phyloP scores from a whole-genome alignment of 1,140 invertebrate species.

The Pemphigus obesinymphae region DNA sequence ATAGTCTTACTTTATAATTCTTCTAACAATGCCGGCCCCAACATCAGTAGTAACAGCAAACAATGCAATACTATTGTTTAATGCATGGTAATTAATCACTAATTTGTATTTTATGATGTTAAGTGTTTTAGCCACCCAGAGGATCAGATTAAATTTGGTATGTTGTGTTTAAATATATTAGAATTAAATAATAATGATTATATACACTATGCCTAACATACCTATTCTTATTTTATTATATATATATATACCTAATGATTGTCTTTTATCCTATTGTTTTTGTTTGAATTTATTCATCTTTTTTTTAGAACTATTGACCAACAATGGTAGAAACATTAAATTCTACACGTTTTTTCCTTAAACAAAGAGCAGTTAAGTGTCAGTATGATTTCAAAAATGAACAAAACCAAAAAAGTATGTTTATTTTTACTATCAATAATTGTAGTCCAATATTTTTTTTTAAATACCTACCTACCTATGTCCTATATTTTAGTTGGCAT shows the following conservation, averaged over 20 bases:
- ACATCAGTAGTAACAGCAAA: neutral
- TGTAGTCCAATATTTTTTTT: neutral
- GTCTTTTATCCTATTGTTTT: neutral
- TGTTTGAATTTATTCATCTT: neutral
- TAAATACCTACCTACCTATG: neutral
- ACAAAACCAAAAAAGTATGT: slow-evolving; percentile 38
- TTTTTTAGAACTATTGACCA: slow-evolving; percentile 20
- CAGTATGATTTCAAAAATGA: slow-evolving; percentile 37
- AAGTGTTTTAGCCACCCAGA: neutral
- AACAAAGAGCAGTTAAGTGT: neutral
- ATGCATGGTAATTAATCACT: slow-evolving; percentile 14
- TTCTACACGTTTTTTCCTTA: neutral
- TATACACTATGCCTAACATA: no score
- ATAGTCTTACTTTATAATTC: neutral
- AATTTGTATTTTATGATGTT: slow-evolving; percentile 21
- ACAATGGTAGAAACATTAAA: slow-evolving; percentile 36
- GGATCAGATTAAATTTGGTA: slow-evolving; percentile 12
- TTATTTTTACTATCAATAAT: neutral
- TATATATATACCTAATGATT: neutral
- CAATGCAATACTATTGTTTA: neutral
- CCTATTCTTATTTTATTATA: no score
- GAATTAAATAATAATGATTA: neutral
- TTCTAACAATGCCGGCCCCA: neutral
- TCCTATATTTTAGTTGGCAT: neutral
- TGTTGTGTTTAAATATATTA: neutral